These are phyloP conservation scores for Chondrosia reniformis DNA, from an alignment of 37 sponge, comb jelly and placozoan species.

Conservation along the genomic window DNA sequence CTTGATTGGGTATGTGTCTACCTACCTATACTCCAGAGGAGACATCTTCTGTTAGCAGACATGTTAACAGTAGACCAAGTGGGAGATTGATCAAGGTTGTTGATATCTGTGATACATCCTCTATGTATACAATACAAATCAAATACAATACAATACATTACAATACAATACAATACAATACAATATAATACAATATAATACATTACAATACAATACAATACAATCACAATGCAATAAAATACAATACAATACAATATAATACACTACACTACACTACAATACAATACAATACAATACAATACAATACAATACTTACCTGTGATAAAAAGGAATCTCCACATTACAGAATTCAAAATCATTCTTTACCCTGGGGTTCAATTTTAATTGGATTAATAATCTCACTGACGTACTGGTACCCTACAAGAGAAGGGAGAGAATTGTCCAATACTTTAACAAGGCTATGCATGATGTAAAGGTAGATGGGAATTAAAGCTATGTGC, in stretches of 20 bases:
- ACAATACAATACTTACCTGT: conserved; percentile 53
- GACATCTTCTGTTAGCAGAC: conserved; percentile 54
- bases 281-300: not conserved
- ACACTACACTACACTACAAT: not conserved
- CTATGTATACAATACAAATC: conserved; percentile 6
- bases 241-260: not conserved
- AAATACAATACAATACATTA: not conserved
- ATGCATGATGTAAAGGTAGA: not conserved
- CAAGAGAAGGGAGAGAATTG: not conserved
- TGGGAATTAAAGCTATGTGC: too few relatives aligned
- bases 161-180: too few relatives aligned
- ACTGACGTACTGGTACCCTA: conserved; percentile 54
- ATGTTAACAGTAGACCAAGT: conserved; percentile 24
- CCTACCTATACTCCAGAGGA: conserved; percentile 85
- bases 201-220: not conserved
- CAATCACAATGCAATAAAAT: not conserved
- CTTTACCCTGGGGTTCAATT: conserved; percentile 60
- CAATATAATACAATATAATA: not conserved
- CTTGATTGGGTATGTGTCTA: too few relatives aligned
- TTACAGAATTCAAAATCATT: conserved; percentile 87
- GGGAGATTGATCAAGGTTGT: conserved; percentile 55
- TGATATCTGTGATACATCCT: conserved; percentile 67
- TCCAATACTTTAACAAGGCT: not conserved
- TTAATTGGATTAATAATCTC: conserved; percentile 73
- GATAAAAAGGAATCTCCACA: conserved; percentile 80